Evolutionary conservation across 1,140 invertebrate genomes (phyloP).

Genomic region (Belonocnema kinseyi): DNA sequence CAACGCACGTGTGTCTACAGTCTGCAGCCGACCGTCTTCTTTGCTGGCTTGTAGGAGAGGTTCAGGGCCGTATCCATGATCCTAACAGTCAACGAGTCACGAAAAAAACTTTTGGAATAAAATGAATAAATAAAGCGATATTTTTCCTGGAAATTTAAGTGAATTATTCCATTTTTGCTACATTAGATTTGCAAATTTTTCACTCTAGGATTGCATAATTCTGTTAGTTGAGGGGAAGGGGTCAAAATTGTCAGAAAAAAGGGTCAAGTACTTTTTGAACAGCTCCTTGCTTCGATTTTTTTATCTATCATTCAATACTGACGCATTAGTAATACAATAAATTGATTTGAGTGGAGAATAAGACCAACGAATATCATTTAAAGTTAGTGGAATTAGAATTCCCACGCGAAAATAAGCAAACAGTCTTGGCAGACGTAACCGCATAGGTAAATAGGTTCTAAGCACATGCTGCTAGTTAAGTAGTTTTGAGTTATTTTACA

Average conservation of each 20-base stretch:
- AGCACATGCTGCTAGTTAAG: slow-evolving; percentile 12
- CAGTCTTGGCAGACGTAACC: background rate
- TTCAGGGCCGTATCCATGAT: slow-evolving; percentile 19
- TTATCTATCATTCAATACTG: too few species aligned
- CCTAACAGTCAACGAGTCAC: background rate
- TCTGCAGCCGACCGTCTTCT: slow-evolving; percentile 1
- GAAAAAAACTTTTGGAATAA: slow-evolving; percentile 27
- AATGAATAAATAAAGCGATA: slow-evolving; percentile 14
- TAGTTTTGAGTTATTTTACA: slow-evolving; percentile 8
- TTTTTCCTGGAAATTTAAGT: background rate
- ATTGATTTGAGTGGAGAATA: too few species aligned
- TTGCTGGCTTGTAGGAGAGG: slow-evolving; percentile 1
- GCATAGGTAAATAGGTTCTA: slow-evolving; percentile 19
- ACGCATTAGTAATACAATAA: too few species aligned
- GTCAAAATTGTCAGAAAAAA: too few species aligned
- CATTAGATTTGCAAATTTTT: background rate
- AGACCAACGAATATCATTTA: background rate
- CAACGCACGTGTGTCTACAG: slow-evolving; percentile 28
- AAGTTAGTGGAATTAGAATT: background rate
- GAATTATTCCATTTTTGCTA: background rate
- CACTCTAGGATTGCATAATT: background rate
- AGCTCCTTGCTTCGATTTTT: too few species aligned
- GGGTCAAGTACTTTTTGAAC: too few species aligned
- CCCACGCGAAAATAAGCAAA: background rate
- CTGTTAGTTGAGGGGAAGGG: too few species aligned